phyloP scores from a whole-genome alignment of 2,113 vertebrate species.

The Orycteropus afer region DNA sequence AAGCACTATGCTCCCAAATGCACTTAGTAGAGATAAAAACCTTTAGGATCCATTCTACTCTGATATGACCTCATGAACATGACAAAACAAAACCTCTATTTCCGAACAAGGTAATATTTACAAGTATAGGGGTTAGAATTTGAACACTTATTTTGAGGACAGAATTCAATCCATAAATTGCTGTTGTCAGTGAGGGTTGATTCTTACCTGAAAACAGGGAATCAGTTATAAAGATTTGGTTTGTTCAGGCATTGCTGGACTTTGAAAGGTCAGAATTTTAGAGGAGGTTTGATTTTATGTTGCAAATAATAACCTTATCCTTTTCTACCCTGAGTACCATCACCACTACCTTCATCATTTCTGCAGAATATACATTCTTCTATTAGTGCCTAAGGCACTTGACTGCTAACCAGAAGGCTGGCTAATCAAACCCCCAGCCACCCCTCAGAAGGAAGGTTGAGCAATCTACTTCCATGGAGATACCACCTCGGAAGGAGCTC shows the following conservation, averaged over 20 bases:
- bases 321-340: not conserved
- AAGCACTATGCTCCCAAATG: no score
- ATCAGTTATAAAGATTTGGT: not conserved
- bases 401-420: no score
- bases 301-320: not conserved
- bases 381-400: no score
- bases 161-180: not conserved
- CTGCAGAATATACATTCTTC: not conserved
- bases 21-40: no score
- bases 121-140: not conserved
- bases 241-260: not conserved
- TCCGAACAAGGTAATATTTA: not conserved
- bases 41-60: not conserved
- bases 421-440: no score
- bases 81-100: not conserved
- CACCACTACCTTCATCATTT: no score
- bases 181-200: no score
- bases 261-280: not conserved
- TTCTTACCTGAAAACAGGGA: no score
- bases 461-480: no score
- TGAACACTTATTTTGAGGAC: not conserved
- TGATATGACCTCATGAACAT: not conserved
- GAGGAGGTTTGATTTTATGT: not conserved
- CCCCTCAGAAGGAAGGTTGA: no score
- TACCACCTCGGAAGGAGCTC: no score